Evolutionary conservation across 2,797 vertebrate genomes (phyloP).

Genomic region (Anguilla megastoma): DNA sequence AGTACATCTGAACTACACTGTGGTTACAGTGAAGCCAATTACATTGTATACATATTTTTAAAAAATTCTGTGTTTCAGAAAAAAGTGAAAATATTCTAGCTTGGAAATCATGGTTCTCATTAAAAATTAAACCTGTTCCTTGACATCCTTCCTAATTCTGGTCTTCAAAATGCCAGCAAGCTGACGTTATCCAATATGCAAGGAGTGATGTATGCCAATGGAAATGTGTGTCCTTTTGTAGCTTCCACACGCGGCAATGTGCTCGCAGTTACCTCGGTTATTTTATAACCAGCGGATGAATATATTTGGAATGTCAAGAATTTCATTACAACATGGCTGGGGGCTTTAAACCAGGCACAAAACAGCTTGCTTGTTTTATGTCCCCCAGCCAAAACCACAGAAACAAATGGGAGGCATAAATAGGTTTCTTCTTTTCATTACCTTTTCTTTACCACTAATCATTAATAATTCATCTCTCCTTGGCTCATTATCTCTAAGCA

Average conservation of each 20-base stretch:
- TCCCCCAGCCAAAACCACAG: conserved; percentile 59
- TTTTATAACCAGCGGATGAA: conserved; percentile 65
- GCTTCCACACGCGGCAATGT: conserved; percentile 63
- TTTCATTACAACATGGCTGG: conserved; percentile 71
- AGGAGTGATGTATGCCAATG: conserved; percentile 67
- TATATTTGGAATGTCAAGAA: conserved; percentile 69
- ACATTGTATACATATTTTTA: too few species aligned
- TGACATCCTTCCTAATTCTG: conserved; percentile 49
- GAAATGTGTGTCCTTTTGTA: conserved; percentile 66
- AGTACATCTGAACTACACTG: neutral
- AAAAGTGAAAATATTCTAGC: neutral
- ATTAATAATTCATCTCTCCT: conserved; percentile 79
- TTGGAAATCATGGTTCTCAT: conserved; percentile 19
- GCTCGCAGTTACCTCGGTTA: conserved; percentile 57
- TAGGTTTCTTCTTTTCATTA: conserved; percentile 55
- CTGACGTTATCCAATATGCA: conserved; percentile 66
- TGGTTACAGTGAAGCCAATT: too few species aligned
- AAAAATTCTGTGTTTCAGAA: neutral
- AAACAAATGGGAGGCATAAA: conserved; percentile 51
- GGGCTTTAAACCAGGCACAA: conserved; percentile 63
- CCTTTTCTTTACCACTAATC: conserved; percentile 71
- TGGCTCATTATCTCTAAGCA: conserved; percentile 73
- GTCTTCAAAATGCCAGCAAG: conserved; percentile 68
- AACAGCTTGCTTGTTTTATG: conserved; percentile 66
- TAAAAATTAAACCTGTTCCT: conserved; percentile 31